Percentiles rank a stretch among this genome's conserved stretches.
These are phyloP conservation scores for Atta cephalotes DNA, from an alignment of 1,140 invertebrate genomes.

Conservation along the genomic window DNA sequence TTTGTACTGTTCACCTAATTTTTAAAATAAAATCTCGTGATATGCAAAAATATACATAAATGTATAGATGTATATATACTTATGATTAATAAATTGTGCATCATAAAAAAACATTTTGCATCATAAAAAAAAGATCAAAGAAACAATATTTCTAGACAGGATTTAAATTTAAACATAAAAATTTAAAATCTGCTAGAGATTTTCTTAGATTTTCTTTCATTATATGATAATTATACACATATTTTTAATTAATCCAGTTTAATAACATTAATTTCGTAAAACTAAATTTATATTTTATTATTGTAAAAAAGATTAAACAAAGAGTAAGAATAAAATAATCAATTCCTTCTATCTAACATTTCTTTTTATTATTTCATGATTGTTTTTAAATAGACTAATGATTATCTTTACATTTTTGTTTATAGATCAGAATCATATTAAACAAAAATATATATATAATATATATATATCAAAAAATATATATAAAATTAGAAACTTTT, in stretches of 20 bases:
- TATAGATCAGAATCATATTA: background rate
- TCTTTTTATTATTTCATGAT: conserved; percentile 3
- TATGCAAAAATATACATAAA: too few species aligned
- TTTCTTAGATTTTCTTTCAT: background rate
- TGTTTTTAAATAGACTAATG: background rate
- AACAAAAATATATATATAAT: background rate
- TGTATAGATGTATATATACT: too few species aligned
- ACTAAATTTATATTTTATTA: background rate
- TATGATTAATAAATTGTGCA: too few species aligned
- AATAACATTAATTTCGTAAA: background rate
- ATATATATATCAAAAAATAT: background rate
- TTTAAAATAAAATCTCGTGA: too few species aligned
- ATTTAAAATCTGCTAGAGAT: background rate
- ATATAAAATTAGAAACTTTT: background rate
- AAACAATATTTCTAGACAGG: too few species aligned
- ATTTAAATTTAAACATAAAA: too few species aligned
- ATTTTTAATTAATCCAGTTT: conserved; percentile 17
- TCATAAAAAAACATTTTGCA: too few species aligned
- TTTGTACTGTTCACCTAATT: too few species aligned
- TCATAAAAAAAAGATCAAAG: too few species aligned
- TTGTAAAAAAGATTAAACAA: background rate
- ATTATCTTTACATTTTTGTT: background rate
- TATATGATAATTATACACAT: background rate
- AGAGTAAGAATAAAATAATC: background rate
- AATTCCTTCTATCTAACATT: background rate